Evolutionary conservation across 2,797 vertebrate species (phyloP), one percentile per base, ranked within the genome.

Genomic region (Rhyacichthys aspro): DNA sequence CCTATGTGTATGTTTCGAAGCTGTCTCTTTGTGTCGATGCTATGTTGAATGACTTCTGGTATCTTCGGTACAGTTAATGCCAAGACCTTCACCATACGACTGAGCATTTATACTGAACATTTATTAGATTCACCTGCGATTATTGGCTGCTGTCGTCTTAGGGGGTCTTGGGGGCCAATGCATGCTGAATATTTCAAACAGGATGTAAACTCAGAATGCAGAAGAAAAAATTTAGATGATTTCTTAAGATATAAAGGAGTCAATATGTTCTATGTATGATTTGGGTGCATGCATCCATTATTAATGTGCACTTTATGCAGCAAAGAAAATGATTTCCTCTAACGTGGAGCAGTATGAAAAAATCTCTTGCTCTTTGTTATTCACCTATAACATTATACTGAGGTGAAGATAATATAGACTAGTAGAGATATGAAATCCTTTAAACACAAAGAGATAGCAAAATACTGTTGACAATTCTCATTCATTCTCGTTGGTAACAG

Each of bases 151-250:
- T 69, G 73, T 62, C 8, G 43, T 65, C 60, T 72, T 57, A 72
- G 60, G 78, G n/a, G n/a, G n/a, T n/a, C n/a, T n/a, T 50, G 43
- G 63, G 74, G 67, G 72, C 57, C 50, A 65, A 78, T 82, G 70
- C 72, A 82, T 76, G 67, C 71, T 61, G 9, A 60, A 72, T 55
- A 78, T 65, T 7, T 77, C 58, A 19, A 44, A 45, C 23, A 58
- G 11, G 59, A 54, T 64, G 11, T 65, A 43, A 74, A 70, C 33
- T 18, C 44, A 49, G 17, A 55, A 61, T 53, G 34, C 15, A 57
- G 18, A 59, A 59, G 37, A 72, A 55, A 63, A 62, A 52, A 23
- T 50, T n/a, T 23, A 16, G 9, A 60, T 34, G 34, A 60, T 46
- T 56, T 59, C 19, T 67, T 52, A 39, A 45, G 5, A 50, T 59